Evolutionary conservation across 2,113 vertebrate species (phyloP).

Genomic region (Varanus salvator): DNA sequence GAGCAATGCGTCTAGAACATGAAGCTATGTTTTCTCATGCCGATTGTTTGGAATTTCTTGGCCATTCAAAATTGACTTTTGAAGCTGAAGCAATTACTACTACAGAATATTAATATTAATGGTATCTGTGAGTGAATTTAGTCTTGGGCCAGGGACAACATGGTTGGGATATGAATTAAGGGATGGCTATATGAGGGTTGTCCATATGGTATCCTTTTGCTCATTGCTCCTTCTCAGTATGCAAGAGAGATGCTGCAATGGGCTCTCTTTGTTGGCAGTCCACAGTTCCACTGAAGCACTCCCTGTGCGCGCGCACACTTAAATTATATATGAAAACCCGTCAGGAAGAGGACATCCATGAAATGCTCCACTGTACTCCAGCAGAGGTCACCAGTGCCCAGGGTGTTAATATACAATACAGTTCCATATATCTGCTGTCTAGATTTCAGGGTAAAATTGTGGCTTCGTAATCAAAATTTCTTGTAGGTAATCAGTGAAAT

Average conservation of each 20-base stretch:
- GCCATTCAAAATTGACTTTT: too few species aligned
- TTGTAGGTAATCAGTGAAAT: neutral
- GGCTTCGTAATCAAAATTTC: neutral
- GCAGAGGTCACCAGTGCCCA: slow-evolving; percentile 49
- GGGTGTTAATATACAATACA: neutral
- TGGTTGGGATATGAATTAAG: neutral
- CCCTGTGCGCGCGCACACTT: too few species aligned
- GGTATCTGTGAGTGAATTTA: neutral
- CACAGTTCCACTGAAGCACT: neutral
- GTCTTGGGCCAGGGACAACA: neutral
- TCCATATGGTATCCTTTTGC: neutral
- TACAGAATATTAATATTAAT: neutral
- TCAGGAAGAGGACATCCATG: fast-evolving
- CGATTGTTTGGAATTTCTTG: neutral
- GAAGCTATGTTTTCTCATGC: neutral
- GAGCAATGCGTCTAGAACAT: neutral
- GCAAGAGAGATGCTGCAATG: neutral
- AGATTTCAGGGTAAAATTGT: neutral
- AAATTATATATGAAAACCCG: too few species aligned
- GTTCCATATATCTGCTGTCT: too few species aligned
- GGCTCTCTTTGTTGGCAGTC: neutral
- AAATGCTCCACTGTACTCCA: neutral
- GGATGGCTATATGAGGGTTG: neutral
- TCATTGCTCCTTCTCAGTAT: neutral
- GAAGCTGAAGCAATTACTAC: neutral